phyloP scores from a whole-genome alignment of 2,888 invertebrate genomes.

The Melinaea marsaeus region DNA sequence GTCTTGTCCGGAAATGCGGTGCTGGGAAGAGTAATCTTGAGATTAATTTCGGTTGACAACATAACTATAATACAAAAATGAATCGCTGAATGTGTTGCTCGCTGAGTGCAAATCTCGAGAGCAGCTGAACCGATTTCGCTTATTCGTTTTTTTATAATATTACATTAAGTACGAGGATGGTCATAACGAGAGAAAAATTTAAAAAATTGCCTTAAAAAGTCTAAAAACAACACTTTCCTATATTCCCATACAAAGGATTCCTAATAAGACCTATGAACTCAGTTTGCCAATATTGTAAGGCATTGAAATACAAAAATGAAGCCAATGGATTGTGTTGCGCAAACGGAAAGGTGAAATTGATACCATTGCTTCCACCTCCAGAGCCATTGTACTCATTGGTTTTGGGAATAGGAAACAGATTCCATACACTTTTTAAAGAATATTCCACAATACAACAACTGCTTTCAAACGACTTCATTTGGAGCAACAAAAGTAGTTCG shows the following conservation, averaged over 20 bases:
- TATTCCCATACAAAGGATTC: conserved; percentile 7
- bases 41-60: no score
- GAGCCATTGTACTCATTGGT: conserved; percentile 39
- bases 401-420: conserved; percentile 36
- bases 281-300: conserved; percentile 37
- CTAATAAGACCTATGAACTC: conserved; percentile 18
- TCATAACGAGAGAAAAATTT: neutral
- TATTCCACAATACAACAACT: conserved; percentile 40
- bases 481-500: conserved; percentile 36
- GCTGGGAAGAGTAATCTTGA: no score
- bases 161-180: conserved; percentile 1
- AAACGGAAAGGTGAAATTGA: conserved; percentile 39
- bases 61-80: conserved; percentile 8
- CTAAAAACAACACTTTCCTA: conserved; percentile 18
- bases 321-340: conserved; percentile 41
- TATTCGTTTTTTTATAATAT: conserved; percentile 6
- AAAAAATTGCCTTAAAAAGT: conserved; percentile 16
- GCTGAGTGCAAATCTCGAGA: conserved; percentile 28
- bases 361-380: conserved; percentile 37
- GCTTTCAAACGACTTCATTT: conserved; percentile 45
- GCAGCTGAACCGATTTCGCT: conserved; percentile 20
- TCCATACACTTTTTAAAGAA: conserved; percentile 39
- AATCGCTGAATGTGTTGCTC: conserved; percentile 5
- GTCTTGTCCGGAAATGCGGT: no score
- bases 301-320: conserved; percentile 41